Conservation (phyloP, 2,888 invertebrate species). For the Drosophila peninsularis region DNA sequence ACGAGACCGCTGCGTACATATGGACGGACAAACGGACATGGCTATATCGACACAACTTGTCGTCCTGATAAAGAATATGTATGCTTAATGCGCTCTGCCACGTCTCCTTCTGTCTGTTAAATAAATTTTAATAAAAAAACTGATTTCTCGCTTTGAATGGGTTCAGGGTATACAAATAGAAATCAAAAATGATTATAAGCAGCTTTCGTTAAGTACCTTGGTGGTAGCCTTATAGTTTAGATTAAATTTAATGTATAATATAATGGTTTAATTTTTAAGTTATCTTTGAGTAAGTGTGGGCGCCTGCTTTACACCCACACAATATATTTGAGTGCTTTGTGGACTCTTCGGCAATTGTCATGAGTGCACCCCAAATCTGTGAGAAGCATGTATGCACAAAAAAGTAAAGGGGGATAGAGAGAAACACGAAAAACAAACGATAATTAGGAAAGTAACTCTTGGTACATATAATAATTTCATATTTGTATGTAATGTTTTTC, state of each 20-base stretch:
- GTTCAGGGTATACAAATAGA: too few relatives aligned
- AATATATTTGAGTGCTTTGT: conserved; percentile 83
- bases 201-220: conserved; percentile 33
- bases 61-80: too few relatives aligned
- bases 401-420: conserved; percentile 1
- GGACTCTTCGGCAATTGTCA: conserved; percentile 80
- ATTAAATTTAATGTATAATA: conserved; percentile 8
- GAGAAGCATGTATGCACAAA: conserved; percentile 43
- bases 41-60: too few relatives aligned
- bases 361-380: conserved; percentile 81
- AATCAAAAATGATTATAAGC: neutral
- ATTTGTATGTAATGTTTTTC: neutral
- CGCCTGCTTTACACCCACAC: conserved; percentile 80
- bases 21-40: too few relatives aligned
- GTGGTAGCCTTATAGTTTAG: conserved; percentile 35
- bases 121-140: too few relatives aligned
- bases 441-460: neutral
- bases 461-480: neutral
- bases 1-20: too few relatives aligned
- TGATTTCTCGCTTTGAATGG: too few relatives aligned
- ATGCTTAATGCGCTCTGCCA: too few relatives aligned
- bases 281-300: conserved; percentile 32
- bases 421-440: conserved; percentile 8
- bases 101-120: too few relatives aligned
- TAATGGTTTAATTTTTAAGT: too few relatives aligned